Evolutionary conservation across 2,888 invertebrate genomes (phyloP).

Genomic region (Dorcus hopei): DNA sequence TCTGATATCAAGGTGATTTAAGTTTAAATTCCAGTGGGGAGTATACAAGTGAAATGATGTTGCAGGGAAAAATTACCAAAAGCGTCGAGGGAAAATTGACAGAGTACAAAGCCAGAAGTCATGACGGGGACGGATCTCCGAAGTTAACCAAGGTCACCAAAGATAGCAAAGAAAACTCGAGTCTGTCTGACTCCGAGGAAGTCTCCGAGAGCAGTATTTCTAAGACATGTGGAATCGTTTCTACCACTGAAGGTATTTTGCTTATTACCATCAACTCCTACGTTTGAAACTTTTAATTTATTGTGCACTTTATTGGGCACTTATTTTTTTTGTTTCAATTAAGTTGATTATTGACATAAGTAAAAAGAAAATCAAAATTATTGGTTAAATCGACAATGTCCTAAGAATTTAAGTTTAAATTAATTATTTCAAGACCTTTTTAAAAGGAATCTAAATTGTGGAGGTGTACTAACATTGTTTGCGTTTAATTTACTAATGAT

Average conservation of each 20-base stretch:
- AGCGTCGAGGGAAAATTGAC: conserved; percentile 75
- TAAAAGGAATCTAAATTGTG: no score
- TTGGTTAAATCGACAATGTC: no score
- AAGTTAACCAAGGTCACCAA: conserved; percentile 47
- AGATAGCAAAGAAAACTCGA: conserved; percentile 59
- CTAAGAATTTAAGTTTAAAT: no score
- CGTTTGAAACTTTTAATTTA: no score
- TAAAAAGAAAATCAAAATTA: no score
- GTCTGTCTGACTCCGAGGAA: conserved; percentile 64
- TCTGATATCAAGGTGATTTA: conserved; percentile 58
- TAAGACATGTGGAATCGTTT: conserved; percentile 44
- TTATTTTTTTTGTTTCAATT: no score
- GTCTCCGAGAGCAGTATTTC: conserved; percentile 48
- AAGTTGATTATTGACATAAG: no score
- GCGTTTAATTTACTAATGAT: no score
- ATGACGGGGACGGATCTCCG: conserved; percentile 38
- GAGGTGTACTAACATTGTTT: no score
- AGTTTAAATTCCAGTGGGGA: neutral
- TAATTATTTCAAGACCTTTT: no score
- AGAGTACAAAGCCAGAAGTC: conserved; percentile 55
- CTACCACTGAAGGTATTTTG: conserved; percentile 44
- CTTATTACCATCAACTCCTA: neutral
- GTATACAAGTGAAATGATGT: neutral
- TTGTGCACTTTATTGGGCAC: no score
- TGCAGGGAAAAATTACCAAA: conserved; percentile 67